Evolutionary conservation across 2,797 vertebrate species (phyloP), one percentile per base, ranked within the genome.

Genomic region (Smutsia temminckii): DNA sequence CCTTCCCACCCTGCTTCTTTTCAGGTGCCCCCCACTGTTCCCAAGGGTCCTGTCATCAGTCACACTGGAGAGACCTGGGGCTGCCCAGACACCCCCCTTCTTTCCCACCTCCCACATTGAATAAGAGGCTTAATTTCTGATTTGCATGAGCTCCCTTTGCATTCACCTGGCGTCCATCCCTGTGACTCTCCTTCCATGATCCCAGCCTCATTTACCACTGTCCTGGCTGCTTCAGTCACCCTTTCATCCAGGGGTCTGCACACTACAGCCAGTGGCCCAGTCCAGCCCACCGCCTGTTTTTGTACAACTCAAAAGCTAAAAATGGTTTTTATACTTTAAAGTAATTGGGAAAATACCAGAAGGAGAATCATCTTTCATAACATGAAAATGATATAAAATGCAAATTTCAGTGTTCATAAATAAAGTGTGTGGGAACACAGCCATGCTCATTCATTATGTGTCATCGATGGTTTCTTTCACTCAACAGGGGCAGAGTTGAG

Each of bases 401-500:
- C 94, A 95, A 96, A 95, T 94, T 96, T 85, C 6, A 0, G 40
- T 84, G 89, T 89, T 74, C 92, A 86, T 96, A 96, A 97, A 96
- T 97, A 91, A 95, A 90, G 86, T 94, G 79, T 66, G 40, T n/a
- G 96, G 95, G 95, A 93, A 79, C 75, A 21, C 64, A 85, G 95
- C 92, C 92, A 85, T 0, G 0, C 69, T 95, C 89, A 93, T 94
- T 94, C 92, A 93, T 85, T 89, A 40, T 57, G 23, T 17, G 0
- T 40, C 42, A 49, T 90, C 78, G 42, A 2, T 53, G 75, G 86
- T 66, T 81, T 86, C 49, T 83, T 77, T 83, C 27, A 7, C 12
- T 2, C 59, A 25, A 42, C 20, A 21, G 4, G 6, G 53, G 68
- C 74, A 51, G 93, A 87, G n/a, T 18, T 29, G 94, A 85, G 89